Evolutionary conservation across 2,888 invertebrate species (phyloP).

Genomic region (Drosophila ochracea): DNA sequence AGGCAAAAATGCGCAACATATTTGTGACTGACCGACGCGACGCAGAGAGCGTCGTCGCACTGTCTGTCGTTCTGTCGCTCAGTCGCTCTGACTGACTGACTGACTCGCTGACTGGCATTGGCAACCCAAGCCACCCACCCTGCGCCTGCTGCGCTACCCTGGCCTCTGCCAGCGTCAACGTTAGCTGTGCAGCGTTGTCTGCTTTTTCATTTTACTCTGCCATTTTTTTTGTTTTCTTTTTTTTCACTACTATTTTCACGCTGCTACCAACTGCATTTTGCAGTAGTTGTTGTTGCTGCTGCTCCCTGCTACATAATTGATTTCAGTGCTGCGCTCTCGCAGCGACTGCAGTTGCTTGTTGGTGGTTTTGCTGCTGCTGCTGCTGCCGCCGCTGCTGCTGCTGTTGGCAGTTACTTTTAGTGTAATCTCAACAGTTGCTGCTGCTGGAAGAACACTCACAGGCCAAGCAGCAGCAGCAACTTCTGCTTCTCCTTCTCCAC

Average conservation of each 20-base stretch:
- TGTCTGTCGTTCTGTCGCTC: conserved; percentile 20
- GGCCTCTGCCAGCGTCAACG: conserved; percentile 31
- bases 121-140: conserved; percentile 53
- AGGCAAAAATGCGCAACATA: conserved; percentile 80
- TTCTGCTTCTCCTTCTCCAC: conserved; percentile 46
- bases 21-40: conserved; percentile 77
- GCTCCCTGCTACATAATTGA: conserved; percentile 81
- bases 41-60: conserved; percentile 52
- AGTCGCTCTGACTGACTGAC: conserved; percentile 32
- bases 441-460: conserved; percentile 9
- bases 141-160: conserved; percentile 26
- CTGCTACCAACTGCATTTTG: conserved; percentile 60
- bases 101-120: conserved; percentile 37
- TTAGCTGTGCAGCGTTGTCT: conserved; percentile 55
- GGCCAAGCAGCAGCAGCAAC: conserved; percentile 25
- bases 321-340: conserved; percentile 80
- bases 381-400: conserved; percentile 17
- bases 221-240: conserved; percentile 58
- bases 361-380: conserved; percentile 31
- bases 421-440: conserved; percentile 76
- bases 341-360: conserved; percentile 47
- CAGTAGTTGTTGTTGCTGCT: conserved; percentile 41
- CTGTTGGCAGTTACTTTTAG: conserved; percentile 78
- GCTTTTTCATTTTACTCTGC: conserved; percentile 64
- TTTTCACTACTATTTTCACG: conserved; percentile 80